A percentile compares a stretch with the other conserved stretches of the same genome.
Conservation (phyloP, 2,888 invertebrate genomes). For the Drosophila robusta region DNA sequence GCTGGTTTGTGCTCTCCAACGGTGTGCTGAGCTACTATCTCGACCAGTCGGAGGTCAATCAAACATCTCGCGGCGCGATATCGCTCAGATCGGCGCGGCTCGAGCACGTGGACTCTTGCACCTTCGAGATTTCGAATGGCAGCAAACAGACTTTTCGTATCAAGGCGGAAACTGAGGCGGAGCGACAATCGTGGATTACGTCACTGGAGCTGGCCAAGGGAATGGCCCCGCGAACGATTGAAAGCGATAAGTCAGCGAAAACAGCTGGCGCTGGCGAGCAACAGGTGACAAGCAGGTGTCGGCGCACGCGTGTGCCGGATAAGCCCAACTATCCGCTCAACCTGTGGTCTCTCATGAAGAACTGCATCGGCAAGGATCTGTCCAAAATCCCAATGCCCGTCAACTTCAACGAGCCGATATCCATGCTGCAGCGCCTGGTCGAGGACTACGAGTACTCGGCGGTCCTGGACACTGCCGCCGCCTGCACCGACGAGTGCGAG, state of each 20-base stretch:
- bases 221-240: constrained; percentile 86
- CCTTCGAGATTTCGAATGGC: constrained; percentile 97
- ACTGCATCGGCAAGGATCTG: constrained; percentile 99
- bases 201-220: constrained; percentile 98
- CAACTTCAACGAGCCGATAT: constrained; percentile 99
- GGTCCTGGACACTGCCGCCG: constrained; percentile 94
- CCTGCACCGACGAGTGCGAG: constrained; percentile 94
- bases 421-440: constrained; percentile 97
- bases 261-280: neutral
- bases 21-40: constrained; percentile 94
- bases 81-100: constrained; percentile 98
- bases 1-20: constrained; percentile 99
- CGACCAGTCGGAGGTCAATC: constrained; percentile 98
- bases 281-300: constrained; percentile 74
- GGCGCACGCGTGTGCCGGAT: constrained; percentile 94
- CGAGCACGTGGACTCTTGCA: constrained; percentile 95
- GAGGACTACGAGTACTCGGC: constrained; percentile 99
- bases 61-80: constrained; percentile 98
- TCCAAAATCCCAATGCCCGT: constrained; percentile 99
- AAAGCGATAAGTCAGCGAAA: constrained; percentile 87
- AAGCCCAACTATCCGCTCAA: constrained; percentile 97
- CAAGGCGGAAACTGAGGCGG: constrained; percentile 95
- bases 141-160: constrained; percentile 97
- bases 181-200: constrained; percentile 98
- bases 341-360: constrained; percentile 99